Percentiles rank a stretch among this genome's conserved stretches.
These are phyloP conservation scores for Diabrotica undecimpunctata DNA, from an alignment of 1,140 invertebrate species.

Conservation along the genomic window DNA sequence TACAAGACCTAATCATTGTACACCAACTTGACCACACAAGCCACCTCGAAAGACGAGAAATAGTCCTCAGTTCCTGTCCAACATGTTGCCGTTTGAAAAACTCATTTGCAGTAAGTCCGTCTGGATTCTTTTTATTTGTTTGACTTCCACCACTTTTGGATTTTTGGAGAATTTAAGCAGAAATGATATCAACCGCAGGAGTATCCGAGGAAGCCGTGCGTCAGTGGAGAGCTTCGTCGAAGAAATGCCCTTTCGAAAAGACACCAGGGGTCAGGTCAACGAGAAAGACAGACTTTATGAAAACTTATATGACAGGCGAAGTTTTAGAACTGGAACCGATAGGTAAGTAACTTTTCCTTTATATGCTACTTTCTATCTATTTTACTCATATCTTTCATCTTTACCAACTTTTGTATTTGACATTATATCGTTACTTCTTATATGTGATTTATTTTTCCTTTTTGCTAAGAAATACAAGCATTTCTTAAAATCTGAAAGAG, in stretches of 20 bases:
- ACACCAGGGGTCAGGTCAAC: not conserved
- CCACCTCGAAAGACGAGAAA: conserved; percentile 5
- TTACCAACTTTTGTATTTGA: too few relatives aligned
- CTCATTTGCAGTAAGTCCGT: conserved; percentile 14
- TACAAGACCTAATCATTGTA: conserved; percentile 9
- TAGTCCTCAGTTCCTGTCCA: conserved; percentile 11
- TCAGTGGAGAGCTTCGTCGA: not conserved
- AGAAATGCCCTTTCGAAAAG: not conserved
- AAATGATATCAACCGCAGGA: not conserved
- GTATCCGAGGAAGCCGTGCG: not conserved
- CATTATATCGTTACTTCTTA: too few relatives aligned
- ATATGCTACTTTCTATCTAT: too few relatives aligned
- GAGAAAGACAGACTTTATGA: conserved; percentile 14
- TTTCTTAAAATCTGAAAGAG: too few relatives aligned
- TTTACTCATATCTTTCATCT: too few relatives aligned
- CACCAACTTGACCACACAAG: conserved; percentile 16
- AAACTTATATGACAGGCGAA: conserved; percentile 17
- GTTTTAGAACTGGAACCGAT: conserved; percentile 15
- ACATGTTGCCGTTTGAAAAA: conserved; percentile 17
- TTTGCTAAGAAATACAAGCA: too few relatives aligned
- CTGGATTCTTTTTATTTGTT: conserved; percentile 14
- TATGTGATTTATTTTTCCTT: too few relatives aligned
- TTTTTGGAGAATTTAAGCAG: not conserved
- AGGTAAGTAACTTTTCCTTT: not conserved
- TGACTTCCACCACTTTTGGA: conserved; percentile 8